Evolutionary conservation across 2,888 invertebrate species (phyloP).

Genomic region (Embidobia sp.): DNA sequence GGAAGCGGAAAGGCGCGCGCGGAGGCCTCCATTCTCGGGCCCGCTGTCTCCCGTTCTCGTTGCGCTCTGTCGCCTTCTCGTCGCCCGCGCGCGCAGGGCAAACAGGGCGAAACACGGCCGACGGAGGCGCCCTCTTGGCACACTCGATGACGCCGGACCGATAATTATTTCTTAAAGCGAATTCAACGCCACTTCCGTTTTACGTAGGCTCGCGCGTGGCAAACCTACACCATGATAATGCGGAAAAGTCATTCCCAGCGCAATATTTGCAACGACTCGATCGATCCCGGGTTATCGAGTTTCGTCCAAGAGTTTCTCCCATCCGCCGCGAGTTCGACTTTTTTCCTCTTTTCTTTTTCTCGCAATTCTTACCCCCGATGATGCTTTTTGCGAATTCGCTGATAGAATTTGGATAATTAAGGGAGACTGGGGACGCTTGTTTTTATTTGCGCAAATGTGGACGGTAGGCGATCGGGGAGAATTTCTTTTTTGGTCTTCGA

Average conservation of each 20-base stretch:
- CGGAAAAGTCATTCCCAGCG: conserved; percentile 55
- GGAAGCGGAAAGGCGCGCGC: conserved; percentile 81
- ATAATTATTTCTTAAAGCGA: conserved; percentile 73
- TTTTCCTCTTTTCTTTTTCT: no score
- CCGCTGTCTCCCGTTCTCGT: conserved; percentile 54
- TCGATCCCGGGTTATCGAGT: conserved; percentile 20
- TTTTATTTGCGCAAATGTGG: no score
- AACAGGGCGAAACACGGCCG: conserved; percentile 59
- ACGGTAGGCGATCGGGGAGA: no score
- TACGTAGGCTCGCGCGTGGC: conserved; percentile 58
- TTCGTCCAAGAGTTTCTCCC: not conserved
- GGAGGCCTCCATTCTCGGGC: conserved; percentile 77
- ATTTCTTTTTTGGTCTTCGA: no score
- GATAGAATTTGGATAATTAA: no score
- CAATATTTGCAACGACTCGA: conserved; percentile 50
- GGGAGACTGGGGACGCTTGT: no score
- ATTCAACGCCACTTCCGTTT: conserved; percentile 68
- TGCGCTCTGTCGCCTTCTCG: conserved; percentile 63
- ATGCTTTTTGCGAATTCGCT: no score
- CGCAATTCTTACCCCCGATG: no score
- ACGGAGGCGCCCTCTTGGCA: conserved; percentile 56
- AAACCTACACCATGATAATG: conserved; percentile 49
- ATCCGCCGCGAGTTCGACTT: no score
- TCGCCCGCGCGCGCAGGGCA: conserved; percentile 23
- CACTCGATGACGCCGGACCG: conserved; percentile 64